Evolutionary conservation across 2,113 vertebrate species (phyloP), one percentile per base, ranked within the genome.

Genomic region (Odocoileus hemionus): DNA sequence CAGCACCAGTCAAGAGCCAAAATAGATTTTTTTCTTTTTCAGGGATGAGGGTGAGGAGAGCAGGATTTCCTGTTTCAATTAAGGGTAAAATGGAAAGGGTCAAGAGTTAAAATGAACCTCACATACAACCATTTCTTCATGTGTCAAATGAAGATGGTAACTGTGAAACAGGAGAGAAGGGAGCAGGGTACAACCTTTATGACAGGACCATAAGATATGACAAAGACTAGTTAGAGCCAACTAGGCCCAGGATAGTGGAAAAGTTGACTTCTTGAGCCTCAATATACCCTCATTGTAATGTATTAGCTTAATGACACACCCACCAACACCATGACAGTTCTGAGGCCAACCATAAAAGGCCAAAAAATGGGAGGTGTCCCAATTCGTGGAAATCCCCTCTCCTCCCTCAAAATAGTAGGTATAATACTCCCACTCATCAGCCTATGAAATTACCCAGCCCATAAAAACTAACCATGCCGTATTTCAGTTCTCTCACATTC

Each of bases 1-100:
- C 64, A 26, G 39, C 7, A 28, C 28, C 4, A 16, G n/a, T 47
- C 54, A 28, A 74, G 45, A 54, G 52, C 50, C 15, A 13, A 60
- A 7, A 95, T 43, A 47, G 57, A 55, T 11, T 11, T 50, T 7
- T 7, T 25, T 47, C 43, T 36, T 26, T 54, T n/a, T 1, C 6
- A 33, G 21, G 16, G 28, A 8, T 0, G 8, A 26, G 9, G 21
- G 67, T 70, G 10, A 16, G 6, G n/a, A 47, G n/a, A n/a, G 12
- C 30, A 15, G 52, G 52, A 58, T 36, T 36, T 76, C 78, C 50
- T 74, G 10, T 60, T 74, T 55, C 54, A 58, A 10, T 52, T 15
- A 50, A 43, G 50, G 21, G 36, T 26, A 11, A 55, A 86, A 28
- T 28, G n/a, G 58, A 91, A 19, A 61, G 70, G 23, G 70, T 76